Conservation (phyloP, 1,140 invertebrate species). For the Octopus sinensis region DNA sequence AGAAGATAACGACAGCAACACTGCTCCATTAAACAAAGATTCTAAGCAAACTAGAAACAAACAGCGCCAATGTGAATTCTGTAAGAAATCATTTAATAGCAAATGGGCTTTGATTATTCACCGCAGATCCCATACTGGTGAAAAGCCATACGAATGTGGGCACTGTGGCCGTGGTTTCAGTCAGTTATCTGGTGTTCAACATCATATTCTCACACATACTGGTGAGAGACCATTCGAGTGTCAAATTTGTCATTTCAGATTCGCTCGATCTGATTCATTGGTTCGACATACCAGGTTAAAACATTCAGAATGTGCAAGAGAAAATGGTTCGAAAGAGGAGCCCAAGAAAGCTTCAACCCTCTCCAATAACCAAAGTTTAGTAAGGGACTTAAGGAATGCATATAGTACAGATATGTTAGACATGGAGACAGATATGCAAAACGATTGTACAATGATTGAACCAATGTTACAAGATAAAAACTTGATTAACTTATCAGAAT, state of each 20-base stretch:
- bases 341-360: too few relatives aligned
- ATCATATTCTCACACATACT: slow-evolving; percentile 78
- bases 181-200: slow-evolving; percentile 76
- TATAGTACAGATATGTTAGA: too few relatives aligned
- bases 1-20: too few relatives aligned
- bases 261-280: neutral
- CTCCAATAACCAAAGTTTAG: too few relatives aligned
- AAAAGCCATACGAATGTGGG: slow-evolving; percentile 89
- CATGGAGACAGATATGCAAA: too few relatives aligned
- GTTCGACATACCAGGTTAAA: neutral
- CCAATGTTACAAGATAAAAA: too few relatives aligned
- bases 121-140: slow-evolving; percentile 86
- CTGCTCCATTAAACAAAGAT: too few relatives aligned
- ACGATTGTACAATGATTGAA: too few relatives aligned
- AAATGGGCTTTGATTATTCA: slow-evolving; percentile 64
- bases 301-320: too few relatives aligned
- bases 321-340: too few relatives aligned
- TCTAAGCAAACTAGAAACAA: slow-evolving; percentile 7
- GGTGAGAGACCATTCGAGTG: slow-evolving; percentile 17
- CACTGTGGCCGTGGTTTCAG: slow-evolving; percentile 86
- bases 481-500: too few relatives aligned
- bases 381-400: too few relatives aligned
- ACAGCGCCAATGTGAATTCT: slow-evolving; percentile 75
- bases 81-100: slow-evolving; percentile 22
- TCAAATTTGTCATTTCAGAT: slow-evolving; percentile 6